These are phyloP conservation scores for Oophaga pumilio DNA, from an alignment of 2,113 vertebrate genomes.

Conservation along the genomic window DNA sequence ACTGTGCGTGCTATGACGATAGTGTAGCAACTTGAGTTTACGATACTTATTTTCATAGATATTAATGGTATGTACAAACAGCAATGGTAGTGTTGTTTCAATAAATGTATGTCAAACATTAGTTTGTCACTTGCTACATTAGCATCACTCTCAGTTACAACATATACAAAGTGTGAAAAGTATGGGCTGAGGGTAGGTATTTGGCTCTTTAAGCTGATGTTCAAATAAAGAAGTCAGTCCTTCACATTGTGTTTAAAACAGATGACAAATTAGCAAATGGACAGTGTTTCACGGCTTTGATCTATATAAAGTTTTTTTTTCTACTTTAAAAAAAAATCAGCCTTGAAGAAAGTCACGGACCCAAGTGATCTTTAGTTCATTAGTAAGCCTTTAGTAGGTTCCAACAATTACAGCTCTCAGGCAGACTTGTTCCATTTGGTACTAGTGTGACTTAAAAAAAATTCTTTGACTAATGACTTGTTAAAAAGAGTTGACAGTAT, in stretches of 20 bases:
- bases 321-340: slow-evolving; percentile 68
- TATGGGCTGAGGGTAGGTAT: background rate
- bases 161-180: background rate
- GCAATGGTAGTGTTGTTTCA: too few relatives aligned
- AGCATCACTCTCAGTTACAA: background rate
- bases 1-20: too few relatives aligned
- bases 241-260: slow-evolving; percentile 39
- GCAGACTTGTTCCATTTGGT: slow-evolving; percentile 65
- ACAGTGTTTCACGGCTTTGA: slow-evolving; percentile 76
- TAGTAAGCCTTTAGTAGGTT: slow-evolving; percentile 83
- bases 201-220: slow-evolving; percentile 65
- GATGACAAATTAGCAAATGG: slow-evolving; percentile 79
- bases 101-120: too few relatives aligned
- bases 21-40: too few relatives aligned
- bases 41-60: too few relatives aligned
- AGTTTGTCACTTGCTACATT: background rate
- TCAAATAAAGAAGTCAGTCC: slow-evolving; percentile 46
- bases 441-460: slow-evolving; percentile 65
- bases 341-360: slow-evolving; percentile 73
- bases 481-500: slow-evolving; percentile 84
- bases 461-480: slow-evolving; percentile 85
- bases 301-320: slow-evolving; percentile 76
- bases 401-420: slow-evolving; percentile 84
- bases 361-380: slow-evolving; percentile 80
- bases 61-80: too few relatives aligned